Conservation (phyloP, 2,113 vertebrate genomes). For the Dipodomys stephensi region DNA sequence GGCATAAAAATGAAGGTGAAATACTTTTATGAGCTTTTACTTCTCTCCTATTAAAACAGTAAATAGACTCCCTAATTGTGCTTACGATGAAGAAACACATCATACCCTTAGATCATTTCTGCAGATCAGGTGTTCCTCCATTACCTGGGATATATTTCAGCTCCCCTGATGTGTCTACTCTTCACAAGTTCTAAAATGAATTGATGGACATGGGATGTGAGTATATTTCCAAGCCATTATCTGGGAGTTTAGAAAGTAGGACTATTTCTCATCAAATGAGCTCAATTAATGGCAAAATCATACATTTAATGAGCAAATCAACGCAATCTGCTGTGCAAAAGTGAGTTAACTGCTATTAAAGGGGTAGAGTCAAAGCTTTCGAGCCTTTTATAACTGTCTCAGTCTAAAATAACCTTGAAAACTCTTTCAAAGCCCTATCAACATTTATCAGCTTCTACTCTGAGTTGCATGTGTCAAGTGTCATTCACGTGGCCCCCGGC, state of each 20-base stretch:
- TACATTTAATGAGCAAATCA: conserved; percentile 61
- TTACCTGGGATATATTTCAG: conserved; percentile 14
- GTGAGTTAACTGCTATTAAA: conserved; percentile 43
- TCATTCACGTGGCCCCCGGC: neutral
- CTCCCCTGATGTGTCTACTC: conserved; percentile 29
- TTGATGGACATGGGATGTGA: conserved; percentile 55
- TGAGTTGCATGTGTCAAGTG: neutral
- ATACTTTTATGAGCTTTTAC: conserved; percentile 58
- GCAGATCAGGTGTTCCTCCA: neutral
- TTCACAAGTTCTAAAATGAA: conserved; percentile 43
- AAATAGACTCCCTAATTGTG: conserved; percentile 52
- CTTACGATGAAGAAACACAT: neutral
- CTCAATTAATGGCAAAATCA: conserved; percentile 76
- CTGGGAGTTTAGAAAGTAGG: conserved; percentile 64
- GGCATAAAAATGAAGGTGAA: conserved; percentile 58
- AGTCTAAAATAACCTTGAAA: conserved; percentile 15
- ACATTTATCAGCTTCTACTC: neutral
- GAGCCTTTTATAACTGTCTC: neutral
- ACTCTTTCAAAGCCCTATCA: neutral
- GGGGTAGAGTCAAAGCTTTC: conserved; percentile 37
- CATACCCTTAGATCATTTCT: neutral
- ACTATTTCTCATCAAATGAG: conserved; percentile 70
- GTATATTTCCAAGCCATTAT: conserved; percentile 69
- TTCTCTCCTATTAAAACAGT: conserved; percentile 68
- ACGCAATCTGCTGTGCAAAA: neutral